Evolutionary conservation across 1,140 invertebrate genomes (phyloP), one percentile per base, ranked within the genome.

Genomic region (Battus philenor): DNA sequence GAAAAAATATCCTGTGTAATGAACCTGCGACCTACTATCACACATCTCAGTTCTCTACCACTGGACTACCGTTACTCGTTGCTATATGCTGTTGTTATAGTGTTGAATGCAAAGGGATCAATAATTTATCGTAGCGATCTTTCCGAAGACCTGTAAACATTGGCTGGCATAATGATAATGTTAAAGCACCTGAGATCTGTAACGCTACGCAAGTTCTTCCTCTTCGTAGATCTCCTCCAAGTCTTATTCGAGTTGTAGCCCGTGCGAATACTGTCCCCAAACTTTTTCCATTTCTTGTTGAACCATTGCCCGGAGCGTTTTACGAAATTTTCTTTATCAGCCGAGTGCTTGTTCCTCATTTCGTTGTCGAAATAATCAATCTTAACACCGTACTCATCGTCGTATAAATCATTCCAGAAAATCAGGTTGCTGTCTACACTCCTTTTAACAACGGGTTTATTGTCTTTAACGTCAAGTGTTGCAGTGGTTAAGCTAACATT

Each of bases 361-460:
- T 48, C 16, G 30, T 66, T 55, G 4, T 77, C 68, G 6, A 68
- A 38, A 10, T 67, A 62, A 48, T 78, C 74, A 3, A 60, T 2
- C 43, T 71, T 60, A 1, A 72, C 44, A 0, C 75, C 79, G 33
- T 83, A 81, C 43, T 81, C 79, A 29, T 81, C 69, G 29, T 83
- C 70, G 32, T 79, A 83, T 0, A 81, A 54, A 38, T 79, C 69
- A 27, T 76, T 74, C 76, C 76, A 79, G 39, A 68, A 72, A 15
- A 71, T 66, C 1, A 67, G 34, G 44, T 67, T 59, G 13, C 43
- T 61, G 6, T 68, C 51, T 1, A 50, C 34, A 38, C 57, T 69
- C 41, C 79, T 60, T 54, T 82, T 79, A 1, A 64, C 59, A 13
- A 75, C 34, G 1, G 62, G 69, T 50, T 65, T 67, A 20, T 49